Evolutionary conservation across 2,888 invertebrate genomes (phyloP), one percentile per base, ranked within the genome.

Genomic region (Eulithis prunata): DNA sequence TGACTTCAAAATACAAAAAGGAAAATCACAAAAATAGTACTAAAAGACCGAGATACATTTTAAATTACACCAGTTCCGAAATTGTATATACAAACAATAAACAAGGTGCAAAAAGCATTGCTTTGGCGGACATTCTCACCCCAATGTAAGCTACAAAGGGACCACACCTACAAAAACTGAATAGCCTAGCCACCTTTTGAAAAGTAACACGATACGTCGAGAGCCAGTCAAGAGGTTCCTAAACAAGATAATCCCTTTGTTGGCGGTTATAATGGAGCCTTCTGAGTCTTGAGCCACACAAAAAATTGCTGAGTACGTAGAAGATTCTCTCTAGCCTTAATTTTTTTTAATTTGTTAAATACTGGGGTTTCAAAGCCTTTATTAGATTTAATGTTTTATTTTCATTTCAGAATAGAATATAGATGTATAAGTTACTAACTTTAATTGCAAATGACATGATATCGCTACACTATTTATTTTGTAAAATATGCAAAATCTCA

Each of bases 231-330:
- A 91, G 91, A 91, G 90, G 89, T 89, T 90, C 88, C 87, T 89
- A 90, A 91, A 91, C 91, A 91, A 89, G 90, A 91, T 90, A 90
- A 90, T 90, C 89, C 89, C 88, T 87, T 90, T 90, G 90, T 90
- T 89, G 87, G 86, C 81, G 80, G 85, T 85, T 87, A 89, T 90
- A 89, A 90, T 88, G 86, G 88, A 83, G 81, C 86, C 88, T 88
- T 84, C 78, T 68, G 85, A 81, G 86, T 86, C 83, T 49, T 58
- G 54, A 28, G 57, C 32, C 45, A 62, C 45, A 51, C 62, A 36
- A 57, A 57, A 52, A 52, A 36, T 52, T 52, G 32, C 52, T 32
- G 10, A 10, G 10, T 41, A 8, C 6, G 8, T 21, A 51, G 7
- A 57, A 32, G 51, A 52, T 57, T 57, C 56, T 57, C 14, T 46